These are phyloP conservation scores for Otus sunia DNA, from an alignment of 2,113 vertebrate genomes.

Conservation along the genomic window DNA sequence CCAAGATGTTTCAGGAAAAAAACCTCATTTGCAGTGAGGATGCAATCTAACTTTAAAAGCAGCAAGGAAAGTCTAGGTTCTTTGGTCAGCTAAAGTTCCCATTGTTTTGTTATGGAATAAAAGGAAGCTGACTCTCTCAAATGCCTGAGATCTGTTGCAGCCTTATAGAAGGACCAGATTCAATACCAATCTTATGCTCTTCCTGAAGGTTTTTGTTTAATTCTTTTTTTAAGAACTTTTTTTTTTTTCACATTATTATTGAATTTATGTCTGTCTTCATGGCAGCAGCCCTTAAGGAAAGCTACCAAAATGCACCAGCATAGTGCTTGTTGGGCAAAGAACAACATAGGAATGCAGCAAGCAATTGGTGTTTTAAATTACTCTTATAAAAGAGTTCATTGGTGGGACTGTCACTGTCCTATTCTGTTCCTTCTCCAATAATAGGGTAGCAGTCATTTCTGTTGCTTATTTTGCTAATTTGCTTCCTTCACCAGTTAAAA, in stretches of 20 bases:
- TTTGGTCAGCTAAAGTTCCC: not conserved
- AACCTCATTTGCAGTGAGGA: not conserved
- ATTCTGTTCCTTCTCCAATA: not conserved
- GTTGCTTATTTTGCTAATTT: not conserved
- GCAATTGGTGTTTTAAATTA: not conserved
- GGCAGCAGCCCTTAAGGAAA: not conserved
- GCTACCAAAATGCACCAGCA: not conserved
- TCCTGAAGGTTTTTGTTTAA: not conserved
- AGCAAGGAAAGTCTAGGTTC: not conserved
- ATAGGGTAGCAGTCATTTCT: not conserved
- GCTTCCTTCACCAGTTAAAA: not conserved
- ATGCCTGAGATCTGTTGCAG: not conserved
- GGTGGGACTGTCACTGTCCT: not conserved
- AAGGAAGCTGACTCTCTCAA: not conserved
- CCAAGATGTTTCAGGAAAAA: not conserved
- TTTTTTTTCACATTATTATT: not conserved
- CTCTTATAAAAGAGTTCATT: not conserved
- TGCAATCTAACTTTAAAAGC: not conserved
- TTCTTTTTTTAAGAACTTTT: not conserved
- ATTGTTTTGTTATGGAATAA: not conserved
- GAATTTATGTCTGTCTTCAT: not conserved
- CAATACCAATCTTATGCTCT: not conserved
- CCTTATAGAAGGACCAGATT: not conserved
- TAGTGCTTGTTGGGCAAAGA: not conserved
- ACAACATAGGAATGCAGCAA: not conserved